Percentiles rank a stretch among this genome's conserved stretches.
Evolutionary conservation across 2,888 invertebrate species (phyloP).

Genomic region (Cephus spinipes): DNA sequence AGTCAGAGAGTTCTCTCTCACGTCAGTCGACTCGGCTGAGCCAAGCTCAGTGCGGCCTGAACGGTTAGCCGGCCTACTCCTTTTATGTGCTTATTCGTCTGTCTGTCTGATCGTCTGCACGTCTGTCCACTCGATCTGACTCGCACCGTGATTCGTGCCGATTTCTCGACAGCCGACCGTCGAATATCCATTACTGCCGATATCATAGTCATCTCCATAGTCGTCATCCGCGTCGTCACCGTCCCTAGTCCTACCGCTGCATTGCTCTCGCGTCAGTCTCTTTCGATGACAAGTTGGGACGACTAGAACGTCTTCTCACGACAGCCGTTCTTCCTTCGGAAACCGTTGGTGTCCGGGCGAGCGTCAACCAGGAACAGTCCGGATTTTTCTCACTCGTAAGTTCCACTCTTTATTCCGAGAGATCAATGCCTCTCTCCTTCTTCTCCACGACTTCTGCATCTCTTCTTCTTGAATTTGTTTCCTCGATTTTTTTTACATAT

Average conservation of each 20-base stretch:
- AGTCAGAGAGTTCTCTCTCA: conserved; percentile 31
- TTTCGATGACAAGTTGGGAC: background rate
- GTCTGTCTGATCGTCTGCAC: background rate
- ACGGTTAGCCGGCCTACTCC: conserved; percentile 65
- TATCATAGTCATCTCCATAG: background rate
- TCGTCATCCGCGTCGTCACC: background rate
- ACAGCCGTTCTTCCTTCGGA: background rate
- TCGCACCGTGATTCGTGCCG: background rate
- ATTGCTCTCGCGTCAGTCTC: background rate
- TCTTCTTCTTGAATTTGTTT: background rate
- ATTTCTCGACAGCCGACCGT: background rate
- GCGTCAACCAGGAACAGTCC: background rate
- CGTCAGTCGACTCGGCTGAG: conserved; percentile 20
- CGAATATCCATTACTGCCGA: background rate
- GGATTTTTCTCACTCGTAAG: background rate
- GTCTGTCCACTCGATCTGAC: background rate
- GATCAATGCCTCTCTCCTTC: background rate
- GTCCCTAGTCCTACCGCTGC: background rate
- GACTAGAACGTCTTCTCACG: background rate
- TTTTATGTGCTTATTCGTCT: conserved; percentile 34
- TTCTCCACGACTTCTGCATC: background rate
- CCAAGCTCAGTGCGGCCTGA: conserved; percentile 63
- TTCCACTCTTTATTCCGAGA: background rate
- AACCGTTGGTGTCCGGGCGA: background rate
- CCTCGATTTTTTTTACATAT: background rate